Conservation (phyloP, 2,113 vertebrate species). For the Bombycilla garrulus region DNA sequence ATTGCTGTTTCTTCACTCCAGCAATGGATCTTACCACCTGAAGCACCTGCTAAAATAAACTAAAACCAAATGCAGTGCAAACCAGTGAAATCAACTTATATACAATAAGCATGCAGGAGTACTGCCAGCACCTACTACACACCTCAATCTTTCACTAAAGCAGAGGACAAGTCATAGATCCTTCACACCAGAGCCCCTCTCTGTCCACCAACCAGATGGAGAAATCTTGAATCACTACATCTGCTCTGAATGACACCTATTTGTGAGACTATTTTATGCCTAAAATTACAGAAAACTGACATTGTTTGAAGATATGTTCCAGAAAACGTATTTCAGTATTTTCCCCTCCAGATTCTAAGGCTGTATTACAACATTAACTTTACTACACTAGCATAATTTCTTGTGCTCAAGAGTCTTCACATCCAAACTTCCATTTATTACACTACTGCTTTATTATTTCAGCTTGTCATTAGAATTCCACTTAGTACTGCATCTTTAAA, state of each 20-base stretch:
- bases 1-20: background rate
- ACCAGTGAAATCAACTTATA: background rate
- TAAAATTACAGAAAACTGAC: background rate
- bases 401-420: background rate
- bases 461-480: background rate
- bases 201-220: background rate
- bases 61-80: background rate
- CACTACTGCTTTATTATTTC: background rate
- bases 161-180: background rate
- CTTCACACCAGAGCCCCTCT: background rate
- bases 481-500: background rate
- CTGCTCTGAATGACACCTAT: background rate
- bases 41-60: background rate
- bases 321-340: background rate
- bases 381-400: background rate
- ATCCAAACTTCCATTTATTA: background rate
- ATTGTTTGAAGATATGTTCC: background rate
- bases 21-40: background rate
- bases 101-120: background rate
- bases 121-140: background rate
- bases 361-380: background rate
- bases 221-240: background rate
- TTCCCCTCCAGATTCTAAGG: background rate
- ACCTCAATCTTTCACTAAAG: rapidly evolving
- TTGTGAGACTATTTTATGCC: background rate